A percentile compares a stretch with the other conserved stretches of the same genome.
phyloP scores from a whole-genome alignment of 1,140 invertebrate genomes.

The Scaptomyza montana region DNA sequence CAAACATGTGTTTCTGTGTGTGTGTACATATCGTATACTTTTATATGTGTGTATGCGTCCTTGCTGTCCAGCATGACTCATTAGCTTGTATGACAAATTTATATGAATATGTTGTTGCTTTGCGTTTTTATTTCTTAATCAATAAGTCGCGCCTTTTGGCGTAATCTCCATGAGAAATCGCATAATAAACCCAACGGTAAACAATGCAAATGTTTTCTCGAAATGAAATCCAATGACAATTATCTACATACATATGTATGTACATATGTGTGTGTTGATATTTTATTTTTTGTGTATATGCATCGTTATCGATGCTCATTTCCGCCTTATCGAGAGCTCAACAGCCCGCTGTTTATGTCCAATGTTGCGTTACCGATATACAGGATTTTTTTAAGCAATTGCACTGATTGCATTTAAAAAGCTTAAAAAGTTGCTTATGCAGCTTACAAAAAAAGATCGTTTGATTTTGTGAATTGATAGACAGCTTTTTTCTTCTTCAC shows the following conservation, averaged over 20 bases:
- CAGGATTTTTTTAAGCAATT: conserved; percentile 3
- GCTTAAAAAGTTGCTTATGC: background rate
- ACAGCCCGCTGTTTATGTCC: background rate
- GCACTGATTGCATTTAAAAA: background rate
- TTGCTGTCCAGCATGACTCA: conserved; percentile 32
- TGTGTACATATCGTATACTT: background rate
- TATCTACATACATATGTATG: background rate
- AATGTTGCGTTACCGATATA: conserved; percentile 30
- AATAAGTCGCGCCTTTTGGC: conserved; percentile 14
- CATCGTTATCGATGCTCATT: conserved; percentile 40
- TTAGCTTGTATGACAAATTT: conserved; percentile 31
- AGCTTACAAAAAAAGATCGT: no score
- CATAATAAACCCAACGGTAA: conserved; percentile 45
- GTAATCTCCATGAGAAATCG: conserved; percentile 58
- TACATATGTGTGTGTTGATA: background rate
- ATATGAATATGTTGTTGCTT: conserved; percentile 16
- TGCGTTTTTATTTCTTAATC: conserved; percentile 37
- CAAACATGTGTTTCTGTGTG: conserved; percentile 4
- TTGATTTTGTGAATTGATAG: no score
- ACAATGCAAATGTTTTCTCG: conserved; percentile 46
- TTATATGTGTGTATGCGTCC: conserved; percentile 18
- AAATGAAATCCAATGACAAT: conserved; percentile 32
- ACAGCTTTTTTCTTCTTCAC: no score
- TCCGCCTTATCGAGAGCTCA: conserved; percentile 32
- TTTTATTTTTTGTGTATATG: background rate